A percentile compares a stretch with the other conserved stretches of the same genome.
These are phyloP conservation scores for Kryptolebias marmoratus DNA, from an alignment of 2,113 vertebrate genomes.

Conservation along the genomic window DNA sequence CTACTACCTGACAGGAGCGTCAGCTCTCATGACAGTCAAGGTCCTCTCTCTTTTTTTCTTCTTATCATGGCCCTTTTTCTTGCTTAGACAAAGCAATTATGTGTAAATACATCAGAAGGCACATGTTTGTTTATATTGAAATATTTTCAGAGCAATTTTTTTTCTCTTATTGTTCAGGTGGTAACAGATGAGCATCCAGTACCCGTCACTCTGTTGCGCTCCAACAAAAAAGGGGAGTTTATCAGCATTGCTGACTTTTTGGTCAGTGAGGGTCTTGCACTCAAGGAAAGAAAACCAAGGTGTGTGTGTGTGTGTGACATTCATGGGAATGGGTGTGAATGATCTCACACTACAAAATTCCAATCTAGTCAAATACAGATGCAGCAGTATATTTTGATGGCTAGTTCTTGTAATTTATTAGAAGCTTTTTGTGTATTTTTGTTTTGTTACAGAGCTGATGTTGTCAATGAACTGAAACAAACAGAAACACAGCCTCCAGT, in stretches of 20 bases:
- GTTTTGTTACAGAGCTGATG: conserved; percentile 32
- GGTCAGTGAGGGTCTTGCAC: conserved; percentile 87
- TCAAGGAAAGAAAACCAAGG: conserved; percentile 82
- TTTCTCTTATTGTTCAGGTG: conserved; percentile 72
- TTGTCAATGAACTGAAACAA: conserved; percentile 11
- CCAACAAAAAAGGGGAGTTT: conserved; percentile 77
- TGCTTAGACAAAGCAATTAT: not conserved
- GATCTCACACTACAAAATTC: not conserved
- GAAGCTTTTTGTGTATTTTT: not conserved
- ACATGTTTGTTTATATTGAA: not conserved
- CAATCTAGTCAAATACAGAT: not conserved
- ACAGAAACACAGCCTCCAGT: conserved; percentile 1
- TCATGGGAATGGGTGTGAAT: not conserved
- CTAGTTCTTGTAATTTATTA: not conserved
- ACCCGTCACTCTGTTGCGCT: conserved; percentile 84
- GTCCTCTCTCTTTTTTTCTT: conserved; percentile 63
- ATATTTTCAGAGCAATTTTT: not conserved
- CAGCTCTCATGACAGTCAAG: conserved; percentile 84
- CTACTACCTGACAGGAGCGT: conserved; percentile 81
- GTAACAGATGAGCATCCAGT: conserved; percentile 68
- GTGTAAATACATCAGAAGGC: not conserved
- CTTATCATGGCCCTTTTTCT: not conserved
- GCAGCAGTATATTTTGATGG: not conserved
- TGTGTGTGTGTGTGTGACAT: conserved; percentile 17
- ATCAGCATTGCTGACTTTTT: conserved; percentile 88